Evolutionary conservation across 2,888 invertebrate species (phyloP), one percentile per base, ranked within the genome.

Genomic region (Limnephilus lunatus): DNA sequence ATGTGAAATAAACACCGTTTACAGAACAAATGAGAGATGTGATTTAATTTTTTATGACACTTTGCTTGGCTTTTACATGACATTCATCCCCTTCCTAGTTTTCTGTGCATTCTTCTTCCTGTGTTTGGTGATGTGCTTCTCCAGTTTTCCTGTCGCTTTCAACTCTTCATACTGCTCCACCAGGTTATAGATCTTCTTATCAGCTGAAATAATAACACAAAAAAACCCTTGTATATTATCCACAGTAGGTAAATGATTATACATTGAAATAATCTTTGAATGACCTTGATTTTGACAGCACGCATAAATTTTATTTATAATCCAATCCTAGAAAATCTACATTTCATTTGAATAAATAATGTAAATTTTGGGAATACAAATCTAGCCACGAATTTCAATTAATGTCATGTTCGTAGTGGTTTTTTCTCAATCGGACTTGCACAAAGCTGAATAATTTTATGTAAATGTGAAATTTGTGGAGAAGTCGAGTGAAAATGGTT

Each of bases 141-240:
- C 97, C 2, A 99, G 95, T 94, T 97, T 97, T 15, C 98, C 98
- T 0, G 97, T 96, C 90, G 97, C 97, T 95, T 98, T 98, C 87
- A 99, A 95, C 89, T 98, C 97, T 93, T 98, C 98, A 94, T 97
- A 99, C 94, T 98, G 97, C 80, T 97, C 97, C 1, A 98, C 97
- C 85, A 99, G 95, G 53, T 97, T 97, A 93, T 98, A 96, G 3
- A 98, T 96, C 92, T 97, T 97, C 94, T 97, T 97, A 94, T 98
- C 98, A 95, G 98, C 98, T 98, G 95, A 31, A 87, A 87, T 53
- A 19, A 53, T 15, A 87, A 48, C 30, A 44, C 35, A 14, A 25
- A 48, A 48, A 15, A 14, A 48, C 44, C 44, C 14, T 2, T 2
- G 0, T 48, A 14, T 12, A 48, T 48, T 48, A 48, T 15, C 15